Percentiles rank a stretch among this genome's conserved stretches.
These are phyloP conservation scores for Polydesmus complanatus DNA, from an alignment of 2,888 invertebrate species.

Conservation along the genomic window DNA sequence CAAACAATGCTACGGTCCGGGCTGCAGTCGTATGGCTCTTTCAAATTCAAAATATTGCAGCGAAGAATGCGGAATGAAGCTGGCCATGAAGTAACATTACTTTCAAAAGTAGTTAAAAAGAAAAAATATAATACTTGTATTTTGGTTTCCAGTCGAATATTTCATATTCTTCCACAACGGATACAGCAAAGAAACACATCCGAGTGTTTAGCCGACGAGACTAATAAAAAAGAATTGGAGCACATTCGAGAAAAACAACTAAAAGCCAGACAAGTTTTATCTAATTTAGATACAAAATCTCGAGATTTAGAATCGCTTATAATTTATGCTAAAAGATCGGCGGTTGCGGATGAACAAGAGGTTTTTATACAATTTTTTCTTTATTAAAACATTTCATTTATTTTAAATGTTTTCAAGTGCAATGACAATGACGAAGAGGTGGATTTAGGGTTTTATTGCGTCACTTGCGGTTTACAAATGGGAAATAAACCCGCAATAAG, in stretches of 20 bases:
- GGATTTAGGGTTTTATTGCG: constrained; percentile 78
- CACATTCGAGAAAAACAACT: constrained; percentile 64
- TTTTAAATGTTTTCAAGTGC: constrained; percentile 17
- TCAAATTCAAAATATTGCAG: constrained; percentile 84
- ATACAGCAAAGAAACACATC: constrained; percentile 87
- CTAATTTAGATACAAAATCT: constrained; percentile 30
- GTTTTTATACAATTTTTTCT: constrained; percentile 8
- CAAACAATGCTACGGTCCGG: constrained; percentile 83
- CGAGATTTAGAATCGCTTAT: constrained; percentile 62
- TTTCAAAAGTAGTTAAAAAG: not conserved
- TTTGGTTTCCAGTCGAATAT: constrained; percentile 29
- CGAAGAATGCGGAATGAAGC: constrained; percentile 72
- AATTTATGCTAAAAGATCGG: constrained; percentile 58
- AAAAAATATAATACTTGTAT: not conserved
- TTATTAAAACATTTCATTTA: too few relatives aligned
- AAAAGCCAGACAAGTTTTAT: constrained; percentile 58
- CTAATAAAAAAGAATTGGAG: constrained; percentile 45
- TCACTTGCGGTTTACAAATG: constrained; percentile 93
- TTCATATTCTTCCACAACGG: constrained; percentile 65
- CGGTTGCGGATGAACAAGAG: constrained; percentile 42
- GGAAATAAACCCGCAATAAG: constrained; percentile 79
- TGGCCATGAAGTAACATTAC: constrained; percentile 43
- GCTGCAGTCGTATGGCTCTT: constrained; percentile 63
- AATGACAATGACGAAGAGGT: constrained; percentile 27
- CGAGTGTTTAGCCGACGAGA: constrained; percentile 72